Evolutionary conservation across 1,140 invertebrate genomes (phyloP), one percentile per base, ranked within the genome.

Genomic region (Trissolcus basalis): DNA sequence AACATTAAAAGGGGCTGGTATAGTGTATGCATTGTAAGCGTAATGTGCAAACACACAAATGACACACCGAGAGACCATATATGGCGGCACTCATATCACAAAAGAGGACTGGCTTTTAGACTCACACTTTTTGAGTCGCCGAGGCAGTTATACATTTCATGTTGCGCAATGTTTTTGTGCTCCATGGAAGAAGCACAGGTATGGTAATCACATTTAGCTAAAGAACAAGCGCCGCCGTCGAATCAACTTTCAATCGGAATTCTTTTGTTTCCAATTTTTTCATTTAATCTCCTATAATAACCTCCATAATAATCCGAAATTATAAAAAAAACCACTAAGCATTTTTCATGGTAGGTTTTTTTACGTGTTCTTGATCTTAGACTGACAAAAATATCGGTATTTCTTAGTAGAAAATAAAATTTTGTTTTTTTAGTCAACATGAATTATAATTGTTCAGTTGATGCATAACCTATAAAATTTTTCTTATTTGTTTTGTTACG

Each of bases 81-180:
- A 71, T 59, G 63, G 70, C 47, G 53, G 51, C 56, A 71, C 56
- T 78, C 48, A 53, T 67, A 58, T 58, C 68, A 55, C 60, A 27
- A 27, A 48, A 55, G 75, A 71, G 56, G 48, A 68, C 39, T 59
- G 51, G 54, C 55, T 65, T 74, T 67, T 54, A 51, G 15, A 74
- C 48, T 67, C 44, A 61, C 45, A 33, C 55, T 61, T 60, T 67
- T 67, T 19, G 51, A 67, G 41, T 7, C 35, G 48, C 33, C 2
- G 13, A 13, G 45, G 36, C 53, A 51, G 53, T 56, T 67, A n/a
- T n/a, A 65, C 44, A 55, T 71, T 51, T 59, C 58, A n/a, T 16
- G 27, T 77, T 77, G 69, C 64, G 59, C 51, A 74, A 70, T 45
- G 60, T 71, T 80, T 77, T 80, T 63, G 51, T 56, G 50, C 48